phyloP scores from a whole-genome alignment of 1,140 invertebrate genomes.

The Cepaea nemoralis region DNA sequence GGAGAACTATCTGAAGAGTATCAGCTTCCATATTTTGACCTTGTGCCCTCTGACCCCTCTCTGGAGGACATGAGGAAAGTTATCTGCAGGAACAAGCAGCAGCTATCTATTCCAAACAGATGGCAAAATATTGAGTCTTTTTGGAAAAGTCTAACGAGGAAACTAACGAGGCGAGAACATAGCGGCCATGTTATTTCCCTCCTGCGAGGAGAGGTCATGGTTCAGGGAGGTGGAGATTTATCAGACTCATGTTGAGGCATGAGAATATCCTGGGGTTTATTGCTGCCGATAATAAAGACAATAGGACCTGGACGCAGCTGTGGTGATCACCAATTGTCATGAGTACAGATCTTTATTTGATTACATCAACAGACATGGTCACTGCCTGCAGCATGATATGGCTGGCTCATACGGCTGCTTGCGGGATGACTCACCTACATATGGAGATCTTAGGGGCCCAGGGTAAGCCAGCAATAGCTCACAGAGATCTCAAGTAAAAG shows the following conservation, averaged over 20 bases:
- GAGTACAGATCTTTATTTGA: slow-evolving; percentile 92
- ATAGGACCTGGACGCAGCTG: slow-evolving; percentile 82
- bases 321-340: slow-evolving; percentile 95
- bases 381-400: slow-evolving; percentile 82
- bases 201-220: slow-evolving; percentile 91
- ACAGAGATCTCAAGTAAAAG: slow-evolving; percentile 95
- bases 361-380: slow-evolving; percentile 85
- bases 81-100: too few relatives aligned
- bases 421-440: slow-evolving; percentile 85
- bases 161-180: slow-evolving; percentile 88
- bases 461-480: slow-evolving; percentile 92
- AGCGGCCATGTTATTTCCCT: slow-evolving; percentile 92
- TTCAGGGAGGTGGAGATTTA: slow-evolving; percentile 91
- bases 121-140: too few relatives aligned
- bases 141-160: slow-evolving; percentile 90
- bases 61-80: too few relatives aligned
- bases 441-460: slow-evolving; percentile 69
- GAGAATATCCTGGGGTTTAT: slow-evolving; percentile 86
- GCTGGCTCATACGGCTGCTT: slow-evolving; percentile 92
- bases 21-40: too few relatives aligned
- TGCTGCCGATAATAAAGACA: slow-evolving; percentile 69
- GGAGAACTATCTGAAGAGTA: too few relatives aligned
- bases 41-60: too few relatives aligned
- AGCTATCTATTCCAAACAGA: too few relatives aligned
- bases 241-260: slow-evolving; percentile 91